phyloP scores from a whole-genome alignment of 2,797 vertebrate species.

The Hyperoplus lanceolatus region DNA sequence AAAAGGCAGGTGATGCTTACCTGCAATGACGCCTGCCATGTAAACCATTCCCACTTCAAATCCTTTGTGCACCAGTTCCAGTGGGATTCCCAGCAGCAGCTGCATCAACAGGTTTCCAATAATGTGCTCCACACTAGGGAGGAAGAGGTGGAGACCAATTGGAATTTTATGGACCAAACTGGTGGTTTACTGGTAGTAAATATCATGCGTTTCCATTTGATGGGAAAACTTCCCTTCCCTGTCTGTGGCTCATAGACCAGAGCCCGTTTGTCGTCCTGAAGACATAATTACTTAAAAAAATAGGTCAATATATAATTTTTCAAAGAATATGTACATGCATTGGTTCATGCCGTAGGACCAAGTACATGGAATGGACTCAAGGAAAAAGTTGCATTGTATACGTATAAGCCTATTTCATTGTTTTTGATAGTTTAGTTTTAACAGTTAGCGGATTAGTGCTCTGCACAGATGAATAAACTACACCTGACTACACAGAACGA shows the following conservation, averaged over 20 bases:
- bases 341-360: background rate
- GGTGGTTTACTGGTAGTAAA: background rate
- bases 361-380: background rate
- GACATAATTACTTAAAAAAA: background rate
- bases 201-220: background rate
- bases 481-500: background rate
- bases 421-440: background rate
- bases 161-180: background rate
- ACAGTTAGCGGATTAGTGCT: background rate
- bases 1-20: conserved; percentile 71
- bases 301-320: too few relatives aligned
- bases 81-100: conserved; percentile 90
- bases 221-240: background rate
- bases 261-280: background rate
- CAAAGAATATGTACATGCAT: background rate
- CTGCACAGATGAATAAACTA: background rate
- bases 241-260: background rate
- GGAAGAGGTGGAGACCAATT: background rate
- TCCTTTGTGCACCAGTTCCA: conserved; percentile 95
- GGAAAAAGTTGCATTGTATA: background rate
- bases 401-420: background rate
- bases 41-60: conserved; percentile 94
- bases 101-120: conserved; percentile 92
- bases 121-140: conserved; percentile 91
- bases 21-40: conserved; percentile 91